A percentile compares a stretch with the other conserved stretches of the same genome.
Evolutionary conservation across 2,797 vertebrate genomes (phyloP).

Genomic region (Pelobates cultripes): DNA sequence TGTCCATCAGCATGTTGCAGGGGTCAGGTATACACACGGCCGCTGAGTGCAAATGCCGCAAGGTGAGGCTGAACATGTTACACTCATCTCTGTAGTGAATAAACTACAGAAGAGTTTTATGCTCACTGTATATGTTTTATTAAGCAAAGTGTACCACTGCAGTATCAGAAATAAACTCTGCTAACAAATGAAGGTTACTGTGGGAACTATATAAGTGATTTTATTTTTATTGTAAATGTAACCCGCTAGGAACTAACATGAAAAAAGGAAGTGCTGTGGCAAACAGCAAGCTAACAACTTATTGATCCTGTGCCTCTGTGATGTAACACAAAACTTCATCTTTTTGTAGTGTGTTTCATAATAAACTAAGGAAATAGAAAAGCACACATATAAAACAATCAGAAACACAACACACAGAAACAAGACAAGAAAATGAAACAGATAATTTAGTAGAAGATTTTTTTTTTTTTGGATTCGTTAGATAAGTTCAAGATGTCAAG

Average conservation of each 20-base stretch:
- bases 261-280: background rate
- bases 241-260: background rate
- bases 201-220: background rate
- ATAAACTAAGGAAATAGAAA: background rate
- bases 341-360: background rate
- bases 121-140: too few relatives aligned
- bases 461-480: too few relatives aligned
- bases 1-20: too few relatives aligned
- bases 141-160: too few relatives aligned
- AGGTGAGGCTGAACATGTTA: too few relatives aligned
- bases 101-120: too few relatives aligned
- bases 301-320: background rate
- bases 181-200: background rate
- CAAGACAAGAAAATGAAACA: too few relatives aligned
- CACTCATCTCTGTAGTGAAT: too few relatives aligned
- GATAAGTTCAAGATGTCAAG: too few relatives aligned
- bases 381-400: background rate
- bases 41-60: too few relatives aligned
- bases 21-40: too few relatives aligned
- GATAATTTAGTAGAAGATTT: too few relatives aligned
- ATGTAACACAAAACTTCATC: background rate
- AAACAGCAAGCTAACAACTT: background rate
- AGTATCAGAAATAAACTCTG: background rate
- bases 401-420: background rate
- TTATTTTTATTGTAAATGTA: background rate